Base-by-base conservation (phyloP, 2,888 invertebrate genomes). In the Hemicrepidius hirtus region DNA sequence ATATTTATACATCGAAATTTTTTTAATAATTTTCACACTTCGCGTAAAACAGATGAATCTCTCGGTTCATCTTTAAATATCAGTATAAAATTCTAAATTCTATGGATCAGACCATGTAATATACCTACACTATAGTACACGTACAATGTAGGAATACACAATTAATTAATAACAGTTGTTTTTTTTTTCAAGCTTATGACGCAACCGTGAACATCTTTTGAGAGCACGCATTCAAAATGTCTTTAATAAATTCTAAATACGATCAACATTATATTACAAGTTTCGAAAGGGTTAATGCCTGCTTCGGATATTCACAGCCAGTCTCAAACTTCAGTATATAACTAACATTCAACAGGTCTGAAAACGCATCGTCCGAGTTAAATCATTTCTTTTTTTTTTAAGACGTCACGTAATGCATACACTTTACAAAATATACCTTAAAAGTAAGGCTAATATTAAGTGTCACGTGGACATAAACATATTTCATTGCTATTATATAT, bases 71-170 rank as follows among this genome's bases (percentile, higher is more conserved):
- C 73, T n/a, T n/a, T 76, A 74, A 78, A 76, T 78, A 81, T 78
- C 79, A 76, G 75, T 80, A 80, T 75, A 81, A 82, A 82, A 80
- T 82, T 82, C 83, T 84, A 84, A 82, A 85, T 85, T 85, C 85
- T 83, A 85, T 85, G 85, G 85, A 85, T 85, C 85, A 85, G 85
- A 85, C 85, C 85, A 77, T 81, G 76, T 77, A 79, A 80, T 68
- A 78, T 53, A 75, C 81, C 82, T 82, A 83, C 79, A 78, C 81
- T 82, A 82, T 79, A 78, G 78, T 82, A 82, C 81, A 82, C 78
- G 80, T 81, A 83, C 80, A 81, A 78, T 81, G 79, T 80, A 81
- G 81, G 80, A 81, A 76, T 78, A 79, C 76, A 79, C 76, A 69
- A 70, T 70, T 80, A 60, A 24, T 24, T 68, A 76, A 66, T 67